These are phyloP conservation scores for Podilymbus podiceps DNA, from an alignment of 2,113 vertebrate species.

Conservation along the genomic window DNA sequence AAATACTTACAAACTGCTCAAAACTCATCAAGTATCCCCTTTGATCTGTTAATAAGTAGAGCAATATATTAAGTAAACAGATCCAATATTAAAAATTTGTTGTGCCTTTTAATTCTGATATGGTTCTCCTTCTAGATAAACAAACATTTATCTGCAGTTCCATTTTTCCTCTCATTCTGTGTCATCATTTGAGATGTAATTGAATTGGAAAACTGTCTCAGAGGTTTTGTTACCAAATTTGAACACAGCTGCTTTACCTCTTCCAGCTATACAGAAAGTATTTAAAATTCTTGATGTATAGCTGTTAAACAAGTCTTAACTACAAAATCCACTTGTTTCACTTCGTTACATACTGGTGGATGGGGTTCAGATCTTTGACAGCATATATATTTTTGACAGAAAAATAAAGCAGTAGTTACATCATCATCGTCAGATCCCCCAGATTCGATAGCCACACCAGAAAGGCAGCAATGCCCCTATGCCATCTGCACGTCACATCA, in stretches of 20 bases:
- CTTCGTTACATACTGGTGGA: not conserved
- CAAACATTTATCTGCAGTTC: not conserved
- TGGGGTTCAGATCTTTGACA: not conserved
- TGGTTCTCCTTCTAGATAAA: slow-evolving; percentile 9
- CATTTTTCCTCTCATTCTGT: not conserved
- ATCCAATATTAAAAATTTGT: slow-evolving; percentile 17
- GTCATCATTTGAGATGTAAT: not conserved
- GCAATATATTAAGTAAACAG: slow-evolving; percentile 12
- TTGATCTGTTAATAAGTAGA: not conserved
- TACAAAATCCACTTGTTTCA: not conserved
- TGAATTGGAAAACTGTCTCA: not conserved
- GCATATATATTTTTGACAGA: not conserved
- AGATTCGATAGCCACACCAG: not conserved
- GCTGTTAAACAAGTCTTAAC: not conserved
- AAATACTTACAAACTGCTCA: not conserved
- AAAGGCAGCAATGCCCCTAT: not conserved
- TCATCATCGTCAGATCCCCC: not conserved
- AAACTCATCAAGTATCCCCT: not conserved
- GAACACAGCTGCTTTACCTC: not conserved
- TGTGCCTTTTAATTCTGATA: slow-evolving; percentile 53
- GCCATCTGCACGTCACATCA: slow-evolving; percentile 26
- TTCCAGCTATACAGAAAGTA: not conserved
- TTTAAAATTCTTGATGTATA: not conserved
- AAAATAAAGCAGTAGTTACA: not conserved
- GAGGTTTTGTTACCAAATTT: not conserved